A percentile compares a stretch with the other conserved stretches of the same genome.
Evolutionary conservation across 2,888 invertebrate genomes (phyloP).

Genomic region (Coremacera marginata): DNA sequence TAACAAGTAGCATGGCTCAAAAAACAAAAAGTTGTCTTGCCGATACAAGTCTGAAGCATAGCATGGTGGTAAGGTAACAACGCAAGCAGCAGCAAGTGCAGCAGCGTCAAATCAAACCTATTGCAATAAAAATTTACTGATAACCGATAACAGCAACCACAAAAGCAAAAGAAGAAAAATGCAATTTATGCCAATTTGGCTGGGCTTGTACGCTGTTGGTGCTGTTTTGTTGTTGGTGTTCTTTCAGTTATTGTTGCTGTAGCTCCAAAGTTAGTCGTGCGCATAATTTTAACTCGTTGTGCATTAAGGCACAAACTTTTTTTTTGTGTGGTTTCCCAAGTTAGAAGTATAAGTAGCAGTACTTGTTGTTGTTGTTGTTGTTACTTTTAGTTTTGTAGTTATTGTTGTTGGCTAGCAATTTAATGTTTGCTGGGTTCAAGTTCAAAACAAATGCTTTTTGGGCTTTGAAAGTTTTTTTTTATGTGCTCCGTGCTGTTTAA

Average conservation of each 20-base stretch:
- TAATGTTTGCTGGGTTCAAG: slow-evolving; percentile 21
- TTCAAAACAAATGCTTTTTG: slow-evolving; percentile 11
- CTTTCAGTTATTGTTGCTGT: neutral
- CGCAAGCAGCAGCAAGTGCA: too few relatives aligned
- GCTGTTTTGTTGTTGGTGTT: neutral
- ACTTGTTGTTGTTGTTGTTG: neutral
- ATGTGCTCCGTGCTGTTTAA: neutral
- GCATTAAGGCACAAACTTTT: slow-evolving; percentile 3
- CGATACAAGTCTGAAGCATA: too few relatives aligned
- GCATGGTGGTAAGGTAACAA: too few relatives aligned
- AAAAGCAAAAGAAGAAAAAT: neutral
- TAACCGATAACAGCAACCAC: neutral
- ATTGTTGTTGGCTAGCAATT: neutral
- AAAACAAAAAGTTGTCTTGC: too few relatives aligned
- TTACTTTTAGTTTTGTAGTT: slow-evolving; percentile 1
- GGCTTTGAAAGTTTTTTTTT: neutral
- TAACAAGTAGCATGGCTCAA: too few relatives aligned
- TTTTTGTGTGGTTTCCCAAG: neutral
- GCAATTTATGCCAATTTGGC: neutral
- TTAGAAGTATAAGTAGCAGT: neutral
- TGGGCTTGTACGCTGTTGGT: neutral
- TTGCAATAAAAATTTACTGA: neutral
- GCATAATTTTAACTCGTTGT: slow-evolving; percentile 19
- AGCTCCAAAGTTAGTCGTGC: slow-evolving; percentile 12
- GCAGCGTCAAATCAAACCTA: too few relatives aligned